Percentiles rank a stretch among this genome's conserved stretches.
Evolutionary conservation across 2,888 invertebrate genomes (phyloP).

Genomic region (Drosophila multiciliata): DNA sequence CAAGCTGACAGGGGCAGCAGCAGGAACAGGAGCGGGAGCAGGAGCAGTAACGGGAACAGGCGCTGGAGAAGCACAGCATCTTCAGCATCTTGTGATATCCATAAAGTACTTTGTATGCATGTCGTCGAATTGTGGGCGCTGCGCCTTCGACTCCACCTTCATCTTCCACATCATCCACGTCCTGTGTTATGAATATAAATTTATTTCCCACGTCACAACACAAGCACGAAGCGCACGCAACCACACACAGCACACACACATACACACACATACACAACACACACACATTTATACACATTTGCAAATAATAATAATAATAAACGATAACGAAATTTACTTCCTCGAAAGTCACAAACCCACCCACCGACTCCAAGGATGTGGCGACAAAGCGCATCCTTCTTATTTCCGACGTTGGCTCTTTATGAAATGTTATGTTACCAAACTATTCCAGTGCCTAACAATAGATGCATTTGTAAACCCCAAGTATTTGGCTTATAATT

Average conservation of each 20-base stretch:
- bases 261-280: conserved; percentile 8
- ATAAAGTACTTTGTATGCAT: conserved; percentile 79
- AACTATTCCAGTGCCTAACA: conserved; percentile 44
- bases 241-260: conserved; percentile 44
- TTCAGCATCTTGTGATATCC: conserved; percentile 57
- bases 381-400: conserved; percentile 72
- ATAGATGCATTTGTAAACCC: conserved; percentile 1
- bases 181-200: conserved; percentile 79
- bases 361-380: conserved; percentile 18
- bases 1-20: background rate
- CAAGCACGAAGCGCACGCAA: conserved; percentile 51
- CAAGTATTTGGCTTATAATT: conserved; percentile 53
- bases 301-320: conserved; percentile 80
- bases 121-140: conserved; percentile 53
- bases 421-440: conserved; percentile 67
- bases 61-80: conserved; percentile 26
- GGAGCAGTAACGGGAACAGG: background rate
- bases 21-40: background rate
- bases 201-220: conserved; percentile 79
- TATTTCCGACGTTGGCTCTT: conserved; percentile 59
- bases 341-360: conserved; percentile 53
- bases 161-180: conserved; percentile 37
- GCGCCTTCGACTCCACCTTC: conserved; percentile 17
- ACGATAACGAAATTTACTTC: conserved; percentile 80
- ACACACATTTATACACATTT: conserved; percentile 55